Conservation (phyloP, 2,797 vertebrate species). For the Decapterus maruadsi region DNA sequence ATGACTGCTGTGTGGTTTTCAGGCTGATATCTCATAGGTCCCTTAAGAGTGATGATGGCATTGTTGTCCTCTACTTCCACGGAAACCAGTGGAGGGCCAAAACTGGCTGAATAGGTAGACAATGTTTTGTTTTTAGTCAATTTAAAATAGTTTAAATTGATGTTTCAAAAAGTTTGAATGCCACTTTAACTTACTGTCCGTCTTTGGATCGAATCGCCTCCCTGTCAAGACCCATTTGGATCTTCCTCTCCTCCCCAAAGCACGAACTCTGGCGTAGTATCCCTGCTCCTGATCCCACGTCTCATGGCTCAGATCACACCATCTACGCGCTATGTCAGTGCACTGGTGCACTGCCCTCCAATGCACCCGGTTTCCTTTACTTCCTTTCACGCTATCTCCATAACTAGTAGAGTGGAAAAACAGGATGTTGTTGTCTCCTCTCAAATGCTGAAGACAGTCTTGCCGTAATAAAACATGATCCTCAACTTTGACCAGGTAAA, state of each 20-base stretch:
- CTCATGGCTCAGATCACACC: slow-evolving; percentile 83
- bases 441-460: not conserved
- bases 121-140: not conserved
- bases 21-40: slow-evolving; percentile 78
- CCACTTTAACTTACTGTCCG: slow-evolving; percentile 79
- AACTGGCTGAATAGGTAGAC: slow-evolving; percentile 63
- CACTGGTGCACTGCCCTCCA: slow-evolving; percentile 79
- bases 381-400: slow-evolving; percentile 61
- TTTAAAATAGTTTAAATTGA: not conserved
- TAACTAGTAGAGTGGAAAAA: slow-evolving; percentile 73
- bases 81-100: slow-evolving; percentile 81
- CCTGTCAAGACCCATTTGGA: slow-evolving; percentile 76
- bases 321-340: slow-evolving; percentile 33
- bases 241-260: slow-evolving; percentile 11
- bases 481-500: not conserved
- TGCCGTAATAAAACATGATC: not conserved
- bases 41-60: slow-evolving; percentile 70
- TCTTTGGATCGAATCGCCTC: slow-evolving; percentile 74
- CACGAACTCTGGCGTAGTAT: slow-evolving; percentile 79
- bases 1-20: slow-evolving; percentile 45
- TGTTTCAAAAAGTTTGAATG: not conserved
- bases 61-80: slow-evolving; percentile 63
- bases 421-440: slow-evolving; percentile 4
- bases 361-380: slow-evolving; percentile 21
- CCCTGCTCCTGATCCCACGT: slow-evolving; percentile 66